Evolutionary conservation across 1,140 invertebrate species (phyloP).

Genomic region (Drosophila nasuta): DNA sequence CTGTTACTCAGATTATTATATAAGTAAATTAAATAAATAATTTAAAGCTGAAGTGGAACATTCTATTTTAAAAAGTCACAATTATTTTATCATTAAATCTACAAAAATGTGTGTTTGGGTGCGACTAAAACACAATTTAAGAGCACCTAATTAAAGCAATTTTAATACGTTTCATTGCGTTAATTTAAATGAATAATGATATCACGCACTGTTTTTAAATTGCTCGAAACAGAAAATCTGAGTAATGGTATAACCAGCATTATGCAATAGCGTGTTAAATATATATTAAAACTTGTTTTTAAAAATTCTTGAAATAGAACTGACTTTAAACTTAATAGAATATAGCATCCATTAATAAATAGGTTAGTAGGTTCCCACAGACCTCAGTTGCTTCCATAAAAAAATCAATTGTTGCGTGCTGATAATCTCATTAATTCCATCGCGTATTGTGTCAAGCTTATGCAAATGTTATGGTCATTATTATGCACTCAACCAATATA

Average conservation of each 20-base stretch:
- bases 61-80: background rate
- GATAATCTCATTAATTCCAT: constrained; percentile 49
- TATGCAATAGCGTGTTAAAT: too few relatives aligned
- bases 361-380: constrained; percentile 4
- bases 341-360: background rate
- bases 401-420: constrained; percentile 3
- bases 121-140: background rate
- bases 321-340: background rate
- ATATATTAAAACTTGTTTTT: too few relatives aligned
- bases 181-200: background rate
- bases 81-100: background rate
- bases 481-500: constrained; percentile 24
- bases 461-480: constrained; percentile 16
- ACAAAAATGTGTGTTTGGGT: background rate
- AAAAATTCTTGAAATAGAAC: too few relatives aligned
- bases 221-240: background rate
- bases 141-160: background rate
- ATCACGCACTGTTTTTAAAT: background rate
- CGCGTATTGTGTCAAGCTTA: constrained; percentile 14
- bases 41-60: background rate
- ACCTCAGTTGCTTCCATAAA: background rate
- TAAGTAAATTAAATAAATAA: too few relatives aligned
- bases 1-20: background rate
- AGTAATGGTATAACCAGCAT: too few relatives aligned
- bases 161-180: background rate